Evolutionary conservation across 2,797 vertebrate species (phyloP), one percentile per base, ranked within the genome.

Genomic region (Chaenodraco wilsoni): DNA sequence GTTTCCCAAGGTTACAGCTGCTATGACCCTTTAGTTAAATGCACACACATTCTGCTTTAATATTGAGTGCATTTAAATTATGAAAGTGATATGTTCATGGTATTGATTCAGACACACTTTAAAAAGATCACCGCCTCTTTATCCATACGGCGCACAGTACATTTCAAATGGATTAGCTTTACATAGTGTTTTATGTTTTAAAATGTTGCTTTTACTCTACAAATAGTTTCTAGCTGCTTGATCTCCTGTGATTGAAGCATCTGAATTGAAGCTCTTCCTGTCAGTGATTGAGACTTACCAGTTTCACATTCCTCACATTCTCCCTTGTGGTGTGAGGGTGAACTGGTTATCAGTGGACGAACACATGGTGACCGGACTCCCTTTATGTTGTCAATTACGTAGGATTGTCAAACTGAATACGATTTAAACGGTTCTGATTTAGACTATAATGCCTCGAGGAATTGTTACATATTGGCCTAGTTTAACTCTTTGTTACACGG

Each of bases 211-310:
- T 49, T 12, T 17, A 50, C 71, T 57, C 19, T 49, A 64, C 44
- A 84, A 86, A 89, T 82, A 17, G 27, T 21, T 85, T 81, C 45
- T 86, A 88, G 41, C 64, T 63, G 71, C 21, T 76, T 65, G 49
- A 41, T 62, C 63, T 65, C 51, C 12, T 31, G 45, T 71, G 49
- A 74, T 82, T 75, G 65, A 79, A 82, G 55, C 62, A 65, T 46
- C 5, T 72, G 65, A 2, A 50, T 27, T 27, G 27, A 27, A 27
- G 27, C 48, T 58, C 63, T 46, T 78, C 17, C 66, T 60, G 58
- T 72, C 41, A 76, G 49, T 71, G 72, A 84, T 83, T 83, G 73
- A 43, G 33, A 59, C 45, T 45, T 45, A 67, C 60, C 37, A 21
- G 37, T 75, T 43, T 79, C 71, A 44, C 57, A 56, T 84, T 74